These are phyloP conservation scores for Apodemia duryi DNA, from an alignment of 2,888 invertebrate genomes.

Conservation along the genomic window DNA sequence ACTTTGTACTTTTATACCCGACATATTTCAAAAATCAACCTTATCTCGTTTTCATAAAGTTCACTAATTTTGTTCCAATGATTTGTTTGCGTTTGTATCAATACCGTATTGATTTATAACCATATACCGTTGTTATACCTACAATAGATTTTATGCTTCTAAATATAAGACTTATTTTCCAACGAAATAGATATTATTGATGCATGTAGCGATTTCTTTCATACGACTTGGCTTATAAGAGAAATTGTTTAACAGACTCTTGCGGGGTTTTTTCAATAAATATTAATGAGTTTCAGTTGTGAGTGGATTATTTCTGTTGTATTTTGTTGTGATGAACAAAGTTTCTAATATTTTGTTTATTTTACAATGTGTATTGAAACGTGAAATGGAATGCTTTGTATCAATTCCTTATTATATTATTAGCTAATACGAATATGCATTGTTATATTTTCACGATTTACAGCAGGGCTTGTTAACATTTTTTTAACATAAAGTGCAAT, in stretches of 20 bases:
- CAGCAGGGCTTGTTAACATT: too few relatives aligned
- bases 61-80: background rate
- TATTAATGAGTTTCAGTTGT: conserved; percentile 50
- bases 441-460: too few relatives aligned
- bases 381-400: background rate
- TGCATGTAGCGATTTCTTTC: conserved; percentile 35
- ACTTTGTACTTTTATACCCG: conserved; percentile 21
- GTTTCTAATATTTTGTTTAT: conserved; percentile 36
- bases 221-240: conserved; percentile 46
- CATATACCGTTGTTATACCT: conserved; percentile 34
- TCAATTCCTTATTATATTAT: too few relatives aligned
- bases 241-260: conserved; percentile 49
- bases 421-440: too few relatives aligned
- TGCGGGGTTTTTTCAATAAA: conserved; percentile 52
- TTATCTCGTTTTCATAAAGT: conserved; percentile 25
- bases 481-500: too few relatives aligned
- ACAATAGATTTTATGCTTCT: conserved; percentile 27
- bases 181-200: conserved; percentile 22
- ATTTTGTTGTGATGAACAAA: conserved; percentile 55
- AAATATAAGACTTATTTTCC: conserved; percentile 29
- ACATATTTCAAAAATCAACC: conserved; percentile 22
- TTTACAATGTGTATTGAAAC: background rate
- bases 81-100: conserved; percentile 24
- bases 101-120: conserved; percentile 21
- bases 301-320: conserved; percentile 41